Evolutionary conservation across 2,797 vertebrate genomes (phyloP).

Genomic region (Centroberyx gerrardi): DNA sequence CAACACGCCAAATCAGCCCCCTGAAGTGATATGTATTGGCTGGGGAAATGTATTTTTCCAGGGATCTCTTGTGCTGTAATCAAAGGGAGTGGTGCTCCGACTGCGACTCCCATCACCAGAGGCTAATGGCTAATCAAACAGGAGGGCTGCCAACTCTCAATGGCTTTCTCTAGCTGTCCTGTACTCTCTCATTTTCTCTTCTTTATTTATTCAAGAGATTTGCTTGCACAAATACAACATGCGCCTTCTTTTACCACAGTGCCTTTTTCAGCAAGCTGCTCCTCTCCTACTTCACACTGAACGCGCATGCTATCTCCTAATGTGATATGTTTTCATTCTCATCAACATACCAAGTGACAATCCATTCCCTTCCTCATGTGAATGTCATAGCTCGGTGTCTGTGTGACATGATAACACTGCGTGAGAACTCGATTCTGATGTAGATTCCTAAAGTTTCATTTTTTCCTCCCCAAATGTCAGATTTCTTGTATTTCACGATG

Average conservation of each 20-base stretch:
- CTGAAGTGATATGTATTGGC: conserved; percentile 75
- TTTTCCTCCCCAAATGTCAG: conserved; percentile 4
- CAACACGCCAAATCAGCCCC: conserved; percentile 85
- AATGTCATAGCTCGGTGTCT: not conserved
- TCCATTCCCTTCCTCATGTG: not conserved
- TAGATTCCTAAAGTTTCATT: not conserved
- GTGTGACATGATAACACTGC: not conserved
- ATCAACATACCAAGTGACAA: conserved; percentile 7
- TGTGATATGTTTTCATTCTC: conserved; percentile 17
- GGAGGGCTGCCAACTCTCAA: conserved; percentile 57
- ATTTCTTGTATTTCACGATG: not conserved
- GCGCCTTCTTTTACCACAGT: not conserved
- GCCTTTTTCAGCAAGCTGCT: not conserved
- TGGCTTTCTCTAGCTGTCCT: conserved; percentile 51
- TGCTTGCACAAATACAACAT: not conserved
- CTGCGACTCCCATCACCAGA: conserved; percentile 74
- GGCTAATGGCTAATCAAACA: conserved; percentile 82
- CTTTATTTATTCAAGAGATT: conserved; percentile 50
- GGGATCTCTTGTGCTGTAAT: conserved; percentile 76
- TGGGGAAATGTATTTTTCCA: conserved; percentile 64
- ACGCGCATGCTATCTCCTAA: conserved; percentile 7
- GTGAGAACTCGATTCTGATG: not conserved
- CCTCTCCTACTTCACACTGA: conserved; percentile 27
- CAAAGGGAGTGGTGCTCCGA: conserved; percentile 75
- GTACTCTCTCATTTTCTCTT: conserved; percentile 36